These are phyloP conservation scores for Diachasma alloeum DNA, from an alignment of 1,140 invertebrate genomes.

Conservation along the genomic window DNA sequence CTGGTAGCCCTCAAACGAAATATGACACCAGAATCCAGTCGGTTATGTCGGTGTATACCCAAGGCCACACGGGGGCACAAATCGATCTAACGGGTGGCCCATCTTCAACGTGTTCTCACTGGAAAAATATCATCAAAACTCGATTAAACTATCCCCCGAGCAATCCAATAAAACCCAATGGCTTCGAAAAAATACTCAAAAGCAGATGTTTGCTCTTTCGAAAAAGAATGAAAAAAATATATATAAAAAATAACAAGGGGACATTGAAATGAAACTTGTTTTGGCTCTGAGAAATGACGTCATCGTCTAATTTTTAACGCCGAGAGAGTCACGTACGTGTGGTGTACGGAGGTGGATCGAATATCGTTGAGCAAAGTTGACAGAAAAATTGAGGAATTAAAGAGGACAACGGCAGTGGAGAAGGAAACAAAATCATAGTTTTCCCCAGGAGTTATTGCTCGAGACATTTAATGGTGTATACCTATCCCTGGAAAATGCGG, in stretches of 20 bases:
- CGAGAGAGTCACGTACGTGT: not conserved
- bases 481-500: constrained; percentile 23
- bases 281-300: not conserved
- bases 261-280: not conserved
- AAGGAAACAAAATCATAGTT: not conserved
- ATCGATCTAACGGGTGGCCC: constrained; percentile 6
- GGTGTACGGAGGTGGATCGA: not conserved
- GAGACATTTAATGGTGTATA: constrained; percentile 8
- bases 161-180: not conserved
- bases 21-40: constrained; percentile 7
- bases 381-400: not conserved
- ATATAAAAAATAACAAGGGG: not conserved
- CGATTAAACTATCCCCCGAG: not conserved
- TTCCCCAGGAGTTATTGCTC: constrained; percentile 7
- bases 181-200: not conserved
- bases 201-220: not conserved
- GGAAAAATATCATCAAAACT: not conserved
- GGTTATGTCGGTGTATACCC: not conserved
- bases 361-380: not conserved
- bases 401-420: not conserved
- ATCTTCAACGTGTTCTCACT: not conserved
- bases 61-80: constrained; percentile 6
- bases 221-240: not conserved
- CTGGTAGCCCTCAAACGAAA: constrained; percentile 4
- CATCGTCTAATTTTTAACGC: not conserved